These are phyloP conservation scores for Imbricaverruca yamaguchii DNA, from an alignment of 2,888 invertebrate species.

Conservation along the genomic window DNA sequence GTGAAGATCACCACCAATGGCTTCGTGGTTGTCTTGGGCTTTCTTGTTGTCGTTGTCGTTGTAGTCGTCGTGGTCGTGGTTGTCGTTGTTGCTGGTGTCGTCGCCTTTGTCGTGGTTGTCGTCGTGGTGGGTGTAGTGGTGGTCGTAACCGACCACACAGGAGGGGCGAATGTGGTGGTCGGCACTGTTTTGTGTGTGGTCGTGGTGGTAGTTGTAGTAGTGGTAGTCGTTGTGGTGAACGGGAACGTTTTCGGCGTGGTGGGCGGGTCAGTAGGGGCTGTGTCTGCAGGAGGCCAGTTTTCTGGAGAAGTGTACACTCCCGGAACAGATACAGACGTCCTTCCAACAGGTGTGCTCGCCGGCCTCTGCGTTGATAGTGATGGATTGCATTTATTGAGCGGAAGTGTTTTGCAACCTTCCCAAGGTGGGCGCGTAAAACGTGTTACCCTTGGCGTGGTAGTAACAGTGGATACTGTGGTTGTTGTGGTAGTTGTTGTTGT, in stretches of 20 bases:
- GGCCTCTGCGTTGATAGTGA: too few species aligned
- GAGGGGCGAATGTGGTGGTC: neutral
- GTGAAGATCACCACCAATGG: too few species aligned
- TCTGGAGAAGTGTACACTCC: too few species aligned
- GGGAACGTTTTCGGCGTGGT: too few species aligned
- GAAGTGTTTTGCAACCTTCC: too few species aligned
- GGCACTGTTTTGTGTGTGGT: neutral
- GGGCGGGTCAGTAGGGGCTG: too few species aligned
- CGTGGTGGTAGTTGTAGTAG: neutral
- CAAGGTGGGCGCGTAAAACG: neutral
- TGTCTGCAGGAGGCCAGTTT: too few species aligned
- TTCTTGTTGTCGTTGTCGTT: neutral
- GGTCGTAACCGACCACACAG: neutral
- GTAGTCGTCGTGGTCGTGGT: neutral
- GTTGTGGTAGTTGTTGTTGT: conserved; percentile 1
- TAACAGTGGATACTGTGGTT: neutral
- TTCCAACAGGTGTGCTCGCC: too few species aligned
- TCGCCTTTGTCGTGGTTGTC: neutral
- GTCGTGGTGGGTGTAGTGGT: neutral
- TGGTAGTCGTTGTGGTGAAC: neutral
- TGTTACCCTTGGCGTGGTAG: neutral
- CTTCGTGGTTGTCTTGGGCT: neutral
- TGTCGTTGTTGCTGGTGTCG: neutral
- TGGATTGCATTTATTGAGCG: too few species aligned
- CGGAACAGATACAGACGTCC: too few species aligned